phyloP scores from a whole-genome alignment of 2,888 invertebrate species.

The Hirtodrosophila duncani region DNA sequence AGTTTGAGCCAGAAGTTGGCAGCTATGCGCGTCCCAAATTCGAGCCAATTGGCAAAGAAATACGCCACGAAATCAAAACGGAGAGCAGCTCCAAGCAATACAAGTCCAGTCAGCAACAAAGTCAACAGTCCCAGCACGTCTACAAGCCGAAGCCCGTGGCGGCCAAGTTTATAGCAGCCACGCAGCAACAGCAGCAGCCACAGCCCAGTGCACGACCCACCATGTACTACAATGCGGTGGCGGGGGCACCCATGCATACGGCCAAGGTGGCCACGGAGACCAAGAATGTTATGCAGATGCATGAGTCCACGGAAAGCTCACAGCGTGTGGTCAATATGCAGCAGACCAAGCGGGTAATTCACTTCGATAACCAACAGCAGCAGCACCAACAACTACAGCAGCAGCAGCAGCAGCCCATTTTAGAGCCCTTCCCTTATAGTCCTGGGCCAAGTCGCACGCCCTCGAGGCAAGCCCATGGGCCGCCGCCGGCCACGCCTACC shows the following conservation, averaged over 20 bases:
- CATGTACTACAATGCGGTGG: conserved; percentile 81
- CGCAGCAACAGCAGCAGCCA: conserved; percentile 73
- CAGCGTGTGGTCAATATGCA: conserved; percentile 84
- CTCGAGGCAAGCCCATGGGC: conserved; percentile 75
- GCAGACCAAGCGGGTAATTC: conserved; percentile 84
- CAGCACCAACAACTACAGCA: conserved; percentile 42
- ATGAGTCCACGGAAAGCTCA: conserved; percentile 83
- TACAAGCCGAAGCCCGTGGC: conserved; percentile 80
- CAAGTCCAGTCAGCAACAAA: conserved; percentile 34
- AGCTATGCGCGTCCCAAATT: conserved; percentile 80
- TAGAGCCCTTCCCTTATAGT: conserved; percentile 79
- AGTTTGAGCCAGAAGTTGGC: conserved; percentile 79
- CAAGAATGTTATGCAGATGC: conserved; percentile 84
- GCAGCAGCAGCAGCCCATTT: conserved; percentile 18
- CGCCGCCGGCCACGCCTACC: conserved; percentile 81
- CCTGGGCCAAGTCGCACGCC: conserved; percentile 77
- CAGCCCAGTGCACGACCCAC: conserved; percentile 79
- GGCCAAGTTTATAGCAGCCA: conserved; percentile 77
- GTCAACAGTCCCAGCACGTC: conserved; percentile 73
- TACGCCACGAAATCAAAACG: conserved; percentile 68
- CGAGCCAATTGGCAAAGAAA: conserved; percentile 80
- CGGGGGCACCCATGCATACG: conserved; percentile 81
- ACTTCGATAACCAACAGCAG: conserved; percentile 81
- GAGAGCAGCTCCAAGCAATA: conserved; percentile 54
- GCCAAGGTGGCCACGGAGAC: conserved; percentile 83